A percentile compares a stretch with the other conserved stretches of the same genome.
These are phyloP conservation scores for Darevskia nairensis DNA, from an alignment of 2,797 vertebrate species.

Conservation along the genomic window DNA sequence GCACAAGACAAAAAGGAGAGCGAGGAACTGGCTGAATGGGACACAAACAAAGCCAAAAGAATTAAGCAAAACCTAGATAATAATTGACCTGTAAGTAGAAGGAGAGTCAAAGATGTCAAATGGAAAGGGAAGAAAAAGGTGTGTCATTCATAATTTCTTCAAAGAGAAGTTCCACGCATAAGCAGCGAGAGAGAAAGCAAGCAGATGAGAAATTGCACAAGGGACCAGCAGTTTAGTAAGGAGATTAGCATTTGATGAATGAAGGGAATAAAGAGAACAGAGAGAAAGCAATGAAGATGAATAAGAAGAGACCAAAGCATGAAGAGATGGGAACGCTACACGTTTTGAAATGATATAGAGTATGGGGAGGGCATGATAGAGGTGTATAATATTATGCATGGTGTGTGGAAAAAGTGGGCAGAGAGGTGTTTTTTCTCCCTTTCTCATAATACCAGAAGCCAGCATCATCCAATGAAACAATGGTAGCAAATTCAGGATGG, in stretches of 20 bases:
- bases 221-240: background rate
- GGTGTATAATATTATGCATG: no score
- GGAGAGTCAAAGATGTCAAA: background rate
- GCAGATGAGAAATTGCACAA: background rate
- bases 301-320: background rate
- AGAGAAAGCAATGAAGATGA: background rate
- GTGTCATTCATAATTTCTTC: background rate
- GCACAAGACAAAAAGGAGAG: background rate
- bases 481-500: no score
- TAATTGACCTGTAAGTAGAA: background rate
- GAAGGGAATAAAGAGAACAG: background rate
- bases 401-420: no score
- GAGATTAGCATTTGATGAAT: slow-evolving; percentile 7
- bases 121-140: background rate
- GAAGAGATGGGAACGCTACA: background rate
- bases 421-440: no score
- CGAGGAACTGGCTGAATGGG: background rate
- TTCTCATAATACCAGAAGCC: no score
- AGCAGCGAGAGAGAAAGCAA: background rate
- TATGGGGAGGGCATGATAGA: no score
- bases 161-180: background rate
- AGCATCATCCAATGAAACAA: no score
- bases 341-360: background rate
- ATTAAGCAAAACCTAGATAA: background rate
- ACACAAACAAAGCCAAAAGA: background rate